These are phyloP conservation scores for Burhinus oedicnemus DNA, from an alignment of 2,113 vertebrate genomes.

Conservation along the genomic window DNA sequence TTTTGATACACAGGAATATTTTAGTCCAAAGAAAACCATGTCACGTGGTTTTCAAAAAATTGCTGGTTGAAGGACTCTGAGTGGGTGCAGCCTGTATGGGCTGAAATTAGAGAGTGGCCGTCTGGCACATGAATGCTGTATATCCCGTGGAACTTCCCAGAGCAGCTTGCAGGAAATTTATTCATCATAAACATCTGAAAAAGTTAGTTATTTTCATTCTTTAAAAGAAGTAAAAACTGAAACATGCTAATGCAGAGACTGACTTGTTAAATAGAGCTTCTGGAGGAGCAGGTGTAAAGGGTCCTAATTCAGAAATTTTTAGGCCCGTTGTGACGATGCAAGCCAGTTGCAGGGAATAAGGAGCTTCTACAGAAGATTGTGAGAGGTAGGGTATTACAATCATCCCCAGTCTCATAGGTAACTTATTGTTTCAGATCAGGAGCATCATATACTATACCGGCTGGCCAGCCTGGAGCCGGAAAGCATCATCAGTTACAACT, in stretches of 20 bases:
- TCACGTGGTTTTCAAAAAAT: neutral
- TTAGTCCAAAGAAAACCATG: neutral
- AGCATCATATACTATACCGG: neutral
- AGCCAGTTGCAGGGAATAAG: neutral
- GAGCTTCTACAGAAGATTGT: neutral
- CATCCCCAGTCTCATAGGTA: neutral
- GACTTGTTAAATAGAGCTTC: neutral
- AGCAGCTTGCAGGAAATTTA: fast-evolving
- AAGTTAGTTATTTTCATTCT: neutral
- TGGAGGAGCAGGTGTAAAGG: neutral
- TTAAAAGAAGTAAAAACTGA: neutral
- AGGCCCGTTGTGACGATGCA: neutral
- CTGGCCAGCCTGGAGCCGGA: neutral
- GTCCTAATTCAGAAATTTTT: neutral
- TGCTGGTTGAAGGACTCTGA: neutral
- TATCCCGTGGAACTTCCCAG: neutral
- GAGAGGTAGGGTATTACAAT: neutral
- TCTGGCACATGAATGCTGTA: neutral
- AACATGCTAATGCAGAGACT: neutral
- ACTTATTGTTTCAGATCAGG: neutral
- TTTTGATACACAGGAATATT: neutral
- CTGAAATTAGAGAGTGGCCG: neutral
- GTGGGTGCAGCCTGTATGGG: neutral
- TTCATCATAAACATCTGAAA: neutral
- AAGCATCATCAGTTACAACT: neutral